Evolutionary conservation across 2,888 invertebrate species (phyloP).

Genomic region (Pedicia rivosa): DNA sequence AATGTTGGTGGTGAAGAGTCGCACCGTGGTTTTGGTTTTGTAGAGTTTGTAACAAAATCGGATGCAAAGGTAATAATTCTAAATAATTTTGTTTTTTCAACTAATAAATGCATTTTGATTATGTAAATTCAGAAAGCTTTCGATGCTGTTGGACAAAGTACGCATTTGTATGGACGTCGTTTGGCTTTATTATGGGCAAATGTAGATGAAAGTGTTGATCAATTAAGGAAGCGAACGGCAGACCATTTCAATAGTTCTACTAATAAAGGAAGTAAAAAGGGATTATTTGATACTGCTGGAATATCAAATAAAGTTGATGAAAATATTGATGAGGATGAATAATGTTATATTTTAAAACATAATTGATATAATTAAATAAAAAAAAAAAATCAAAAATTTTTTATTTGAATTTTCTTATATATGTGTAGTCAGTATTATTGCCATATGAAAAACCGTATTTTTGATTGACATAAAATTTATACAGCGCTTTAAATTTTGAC

Average conservation of each 20-base stretch:
- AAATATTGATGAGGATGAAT: constrained; percentile 12
- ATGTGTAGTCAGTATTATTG: no score
- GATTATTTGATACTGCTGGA: constrained; percentile 27
- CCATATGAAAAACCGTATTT: no score
- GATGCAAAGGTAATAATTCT: constrained; percentile 76
- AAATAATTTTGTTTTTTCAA: constrained; percentile 1
- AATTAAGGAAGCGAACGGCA: constrained; percentile 74
- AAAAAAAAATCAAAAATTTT: no score
- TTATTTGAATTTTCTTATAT: no score
- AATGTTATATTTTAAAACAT: no score
- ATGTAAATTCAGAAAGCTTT: constrained; percentile 60
- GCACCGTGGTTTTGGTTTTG: constrained; percentile 93
- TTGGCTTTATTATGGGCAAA: constrained; percentile 94
- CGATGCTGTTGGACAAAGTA: constrained; percentile 83
- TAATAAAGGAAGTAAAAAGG: constrained; percentile 30
- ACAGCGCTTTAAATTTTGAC: no score
- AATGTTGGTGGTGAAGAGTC: constrained; percentile 48
- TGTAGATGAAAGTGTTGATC: constrained; percentile 57
- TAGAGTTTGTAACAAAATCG: constrained; percentile 75
- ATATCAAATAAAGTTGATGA: constrained; percentile 12
- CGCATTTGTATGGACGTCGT: constrained; percentile 92
- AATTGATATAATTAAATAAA: no score
- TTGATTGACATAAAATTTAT: no score
- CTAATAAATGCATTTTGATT: constrained; percentile 6
- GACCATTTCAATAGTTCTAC: constrained; percentile 36